Percentiles rank a stretch among this genome's conserved stretches.
Conservation (phyloP, 2,113 vertebrate genomes). For the Hystrix brachyura region DNA sequence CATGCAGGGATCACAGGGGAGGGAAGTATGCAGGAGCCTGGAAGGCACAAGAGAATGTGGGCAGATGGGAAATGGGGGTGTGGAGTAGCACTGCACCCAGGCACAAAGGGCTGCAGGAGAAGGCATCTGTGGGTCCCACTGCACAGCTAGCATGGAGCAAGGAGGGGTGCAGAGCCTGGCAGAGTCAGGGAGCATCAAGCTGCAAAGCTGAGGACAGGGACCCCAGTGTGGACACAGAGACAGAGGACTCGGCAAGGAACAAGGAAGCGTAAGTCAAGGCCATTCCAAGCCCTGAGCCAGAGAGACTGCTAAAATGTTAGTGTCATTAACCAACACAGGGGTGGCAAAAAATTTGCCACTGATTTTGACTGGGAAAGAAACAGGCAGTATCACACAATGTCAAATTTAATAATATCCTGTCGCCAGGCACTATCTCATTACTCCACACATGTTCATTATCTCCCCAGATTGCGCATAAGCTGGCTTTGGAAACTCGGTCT, state of each 20-base stretch:
- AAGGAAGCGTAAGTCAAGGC: neutral
- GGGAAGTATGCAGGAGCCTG: neutral
- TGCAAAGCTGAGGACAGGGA: neutral
- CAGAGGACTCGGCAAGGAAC: rapidly evolving
- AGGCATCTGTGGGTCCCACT: neutral
- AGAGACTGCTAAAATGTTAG: neutral
- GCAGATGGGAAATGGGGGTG: neutral
- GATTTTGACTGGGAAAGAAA: conserved; percentile 64
- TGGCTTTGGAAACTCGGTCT: conserved; percentile 41
- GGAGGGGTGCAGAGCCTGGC: neutral
- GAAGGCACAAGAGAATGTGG: neutral
- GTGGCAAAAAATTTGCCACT: conserved; percentile 2
- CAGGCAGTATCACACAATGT: conserved; percentile 21
- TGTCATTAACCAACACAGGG: neutral
- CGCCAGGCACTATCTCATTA: conserved; percentile 25
- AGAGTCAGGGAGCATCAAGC: neutral
- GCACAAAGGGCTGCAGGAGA: neutral
- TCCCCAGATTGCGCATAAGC: conserved; percentile 57
- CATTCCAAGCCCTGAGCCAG: neutral
- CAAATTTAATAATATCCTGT: conserved; percentile 72
- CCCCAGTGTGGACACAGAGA: neutral
- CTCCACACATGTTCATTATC: conserved; percentile 72
- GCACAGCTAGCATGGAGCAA: neutral
- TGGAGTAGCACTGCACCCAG: neutral
- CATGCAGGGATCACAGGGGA: neutral